Evolutionary conservation across 2,113 vertebrate genomes (phyloP), one percentile per base, ranked within the genome.

Genomic region (Nicator chloris): DNA sequence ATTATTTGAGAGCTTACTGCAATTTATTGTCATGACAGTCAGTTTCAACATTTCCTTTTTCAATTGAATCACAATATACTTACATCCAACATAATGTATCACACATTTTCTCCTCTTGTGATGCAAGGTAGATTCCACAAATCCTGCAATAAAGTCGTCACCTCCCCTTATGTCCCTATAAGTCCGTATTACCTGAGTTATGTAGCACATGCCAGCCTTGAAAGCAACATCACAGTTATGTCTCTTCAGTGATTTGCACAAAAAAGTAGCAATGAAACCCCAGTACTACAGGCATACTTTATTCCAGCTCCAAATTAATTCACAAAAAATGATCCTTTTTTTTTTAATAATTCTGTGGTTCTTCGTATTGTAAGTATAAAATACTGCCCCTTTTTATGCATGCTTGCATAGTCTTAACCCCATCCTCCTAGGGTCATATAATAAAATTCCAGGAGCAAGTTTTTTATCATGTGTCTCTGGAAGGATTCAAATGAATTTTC

Each of bases 31-130:
- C 72, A 60, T 47, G 60, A 84, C 63, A 94, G 60, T 78, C 90
- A 88, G 60, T 37, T 81, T 92, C 80, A 96, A 82, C 77, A 89
- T 79, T 91, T 86, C 86, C 72, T 93, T 86, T 94, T 88, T 82
- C 77, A 83, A 33, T 35, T 80, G 70, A 87, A 87, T 51, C 82
- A 40, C 49, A 83, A 86, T 64, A 87, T 27, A 90, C 22, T 88
- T 86, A 81, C 39, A 88, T 86, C 28, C 68, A 93, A 86, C 15
- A 51, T 60, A 90, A 94, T 44, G 31, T 82, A 79, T 64, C 35
- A 80, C 79, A 86, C 77, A 69, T 94, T 82, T 93, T 90, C 56
- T 91, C 73, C 28, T 75, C 69, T 60, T 71, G 30, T 49, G 49
- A 83, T 30, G 13, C 51, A 84, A 86, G 53, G 53, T 75, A 75